Evolutionary conservation across 1,140 invertebrate genomes (phyloP), one percentile per base, ranked within the genome.

Genomic region (Anadara kagoshimensis): DNA sequence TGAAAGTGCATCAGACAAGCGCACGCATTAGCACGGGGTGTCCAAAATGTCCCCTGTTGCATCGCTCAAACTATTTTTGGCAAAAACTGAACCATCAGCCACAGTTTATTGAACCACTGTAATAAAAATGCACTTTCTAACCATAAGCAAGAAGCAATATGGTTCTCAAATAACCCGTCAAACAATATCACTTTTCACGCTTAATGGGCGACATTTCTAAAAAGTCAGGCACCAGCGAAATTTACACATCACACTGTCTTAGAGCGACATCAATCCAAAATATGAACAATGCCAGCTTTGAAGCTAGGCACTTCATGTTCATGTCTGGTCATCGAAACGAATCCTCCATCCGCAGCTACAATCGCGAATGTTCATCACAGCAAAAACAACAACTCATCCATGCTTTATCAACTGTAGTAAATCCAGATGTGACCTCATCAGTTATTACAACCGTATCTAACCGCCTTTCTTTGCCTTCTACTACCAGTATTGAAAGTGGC

Each of bases 281-380:
- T 3, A 75, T 75, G 66, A 65, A 53, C 26, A 56, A 70, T 26
- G 53, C 58, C 2, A 61, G 68, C 3, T 75, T 64, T 65, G 56
- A 70, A 20, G 18, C 56, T 4, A 41, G 69, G 7, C 74, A 76
- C 22, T 71, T 76, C 3, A 71, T 71, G 74, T 24, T 57, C 41
- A 76, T 76, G 61, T 47, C 22, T n/a, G 51, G 75, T n/a, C 69
- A 76, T 51, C 45, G 49, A 43, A 76, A 69, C n/a, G 70, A 74
- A 43, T 1, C 47, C 1, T 73, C 67, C 5, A 26, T 72, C 16
- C 18, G 62, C 22, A 73, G 44, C 45, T 79, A 63, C 57, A 44
- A 47, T 29, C 24, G 69, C 2, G 45, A 64, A 43, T 73, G 69
- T 36, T 61, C 62, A 18, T 49, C 26, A 29, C 36, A 5, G 29